Evolutionary conservation across 2,888 invertebrate species (phyloP).

Genomic region (Ernsta delagoae): DNA sequence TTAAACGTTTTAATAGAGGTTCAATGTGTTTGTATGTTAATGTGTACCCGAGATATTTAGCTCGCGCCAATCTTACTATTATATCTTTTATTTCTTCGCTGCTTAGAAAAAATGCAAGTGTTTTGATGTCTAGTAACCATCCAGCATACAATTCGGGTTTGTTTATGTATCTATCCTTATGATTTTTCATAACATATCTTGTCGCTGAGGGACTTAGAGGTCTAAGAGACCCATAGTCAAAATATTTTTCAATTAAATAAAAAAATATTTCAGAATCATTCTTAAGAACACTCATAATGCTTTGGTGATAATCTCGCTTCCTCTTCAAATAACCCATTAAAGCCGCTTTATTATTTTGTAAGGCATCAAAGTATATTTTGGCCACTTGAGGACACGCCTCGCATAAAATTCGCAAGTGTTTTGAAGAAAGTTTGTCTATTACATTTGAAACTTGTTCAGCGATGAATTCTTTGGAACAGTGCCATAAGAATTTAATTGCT

Average conservation of each 20-base stretch:
- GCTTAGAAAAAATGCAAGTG: constrained; percentile 53
- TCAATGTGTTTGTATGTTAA: constrained; percentile 60
- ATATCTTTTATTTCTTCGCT: constrained; percentile 57
- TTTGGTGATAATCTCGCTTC: constrained; percentile 48
- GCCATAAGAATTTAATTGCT: constrained; percentile 57
- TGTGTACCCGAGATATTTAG: constrained; percentile 54
- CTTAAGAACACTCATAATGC: constrained; percentile 56
- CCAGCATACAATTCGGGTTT: constrained; percentile 60
- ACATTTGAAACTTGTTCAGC: constrained; percentile 49
- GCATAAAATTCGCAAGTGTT: constrained; percentile 56
- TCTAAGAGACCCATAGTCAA: constrained; percentile 41
- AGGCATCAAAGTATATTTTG: constrained; percentile 55
- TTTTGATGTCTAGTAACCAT: constrained; percentile 53
- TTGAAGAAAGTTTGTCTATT: constrained; percentile 53
- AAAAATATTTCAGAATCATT: constrained; percentile 53
- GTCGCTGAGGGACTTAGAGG: constrained; percentile 51
- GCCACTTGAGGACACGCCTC: constrained; percentile 55
- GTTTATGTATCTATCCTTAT: constrained; percentile 52
- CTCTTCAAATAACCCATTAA: constrained; percentile 44
- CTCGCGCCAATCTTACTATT: constrained; percentile 53
- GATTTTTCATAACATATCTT: constrained; percentile 53
- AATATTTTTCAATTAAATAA: constrained; percentile 59
- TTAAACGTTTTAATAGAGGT: constrained; percentile 57
- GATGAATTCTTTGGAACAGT: constrained; percentile 56
- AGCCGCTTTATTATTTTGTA: constrained; percentile 48